A percentile compares a stretch with the other conserved stretches of the same genome.
Conservation (phyloP, 2,888 invertebrate species). For the Molanna angustata region DNA sequence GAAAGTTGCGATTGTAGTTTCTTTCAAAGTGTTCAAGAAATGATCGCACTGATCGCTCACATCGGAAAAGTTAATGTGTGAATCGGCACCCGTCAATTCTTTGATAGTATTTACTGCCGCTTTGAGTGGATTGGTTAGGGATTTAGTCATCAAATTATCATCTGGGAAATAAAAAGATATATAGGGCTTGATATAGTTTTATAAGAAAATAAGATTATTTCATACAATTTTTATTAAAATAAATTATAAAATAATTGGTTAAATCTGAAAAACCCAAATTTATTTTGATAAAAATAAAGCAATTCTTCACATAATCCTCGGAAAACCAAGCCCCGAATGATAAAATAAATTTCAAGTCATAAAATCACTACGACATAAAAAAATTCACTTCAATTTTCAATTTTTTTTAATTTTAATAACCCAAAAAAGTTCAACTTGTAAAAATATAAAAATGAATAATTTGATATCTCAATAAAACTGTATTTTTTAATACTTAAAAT, state of each 20-base stretch:
- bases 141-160: constrained; percentile 46
- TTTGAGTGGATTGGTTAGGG: constrained; percentile 47
- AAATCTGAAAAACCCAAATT: not conserved
- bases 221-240: constrained; percentile 1
- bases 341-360: too few relatives aligned
- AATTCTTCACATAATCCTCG: too few relatives aligned
- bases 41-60: constrained; percentile 37
- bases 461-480: too few relatives aligned
- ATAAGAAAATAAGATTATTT: not conserved
- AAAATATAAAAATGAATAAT: too few relatives aligned
- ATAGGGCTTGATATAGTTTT: not conserved
- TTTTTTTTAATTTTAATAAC: too few relatives aligned
- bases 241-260: not conserved
- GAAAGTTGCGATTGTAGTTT: constrained; percentile 34
- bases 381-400: too few relatives aligned
- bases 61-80: constrained; percentile 46
- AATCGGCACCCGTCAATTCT: constrained; percentile 45
- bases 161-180: constrained; percentile 34
- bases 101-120: constrained; percentile 50
- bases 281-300: too few relatives aligned
- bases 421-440: too few relatives aligned
- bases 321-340: too few relatives aligned
- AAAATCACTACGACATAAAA: too few relatives aligned
- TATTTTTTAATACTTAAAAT: too few relatives aligned
- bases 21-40: constrained; percentile 39